phyloP scores from a whole-genome alignment of 2,113 vertebrate genomes.

The Cyanoramphus novaezelandiae region DNA sequence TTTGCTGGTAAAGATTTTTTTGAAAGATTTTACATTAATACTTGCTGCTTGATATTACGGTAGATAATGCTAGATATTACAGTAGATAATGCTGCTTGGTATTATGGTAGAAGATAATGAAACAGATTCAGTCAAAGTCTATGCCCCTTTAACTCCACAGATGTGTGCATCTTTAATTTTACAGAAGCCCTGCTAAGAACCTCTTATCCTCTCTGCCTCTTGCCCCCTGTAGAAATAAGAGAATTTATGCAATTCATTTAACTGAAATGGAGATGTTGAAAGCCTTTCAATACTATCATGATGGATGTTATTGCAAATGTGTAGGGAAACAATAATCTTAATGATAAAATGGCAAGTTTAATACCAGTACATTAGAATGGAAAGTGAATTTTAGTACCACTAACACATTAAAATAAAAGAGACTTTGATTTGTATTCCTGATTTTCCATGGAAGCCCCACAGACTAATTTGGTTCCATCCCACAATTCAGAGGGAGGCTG shows the following conservation, averaged over 20 bases:
- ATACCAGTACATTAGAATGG: background rate
- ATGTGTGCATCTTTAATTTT: background rate
- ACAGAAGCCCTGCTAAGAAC: background rate
- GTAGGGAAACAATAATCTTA: conserved; percentile 41
- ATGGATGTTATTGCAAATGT: conserved; percentile 31
- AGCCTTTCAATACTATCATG: conserved; percentile 4
- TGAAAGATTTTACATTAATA: conserved; percentile 74
- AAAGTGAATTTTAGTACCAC: background rate
- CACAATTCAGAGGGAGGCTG: background rate
- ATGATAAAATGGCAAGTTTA: conserved; percentile 39
- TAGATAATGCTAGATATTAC: too few species aligned
- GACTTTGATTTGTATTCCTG: background rate
- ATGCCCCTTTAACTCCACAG: background rate
- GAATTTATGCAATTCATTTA: conserved; percentile 38
- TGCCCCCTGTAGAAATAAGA: background rate
- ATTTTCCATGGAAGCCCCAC: background rate
- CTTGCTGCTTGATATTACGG: conserved; percentile 42
- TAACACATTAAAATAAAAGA: conserved; percentile 4
- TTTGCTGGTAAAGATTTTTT: conserved; percentile 59
- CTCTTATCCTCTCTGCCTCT: background rate
- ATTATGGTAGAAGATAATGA: conserved; percentile 59
- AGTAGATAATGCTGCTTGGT: background rate
- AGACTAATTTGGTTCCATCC: background rate
- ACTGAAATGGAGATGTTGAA: conserved; percentile 38
- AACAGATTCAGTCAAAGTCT: conserved; percentile 44